These are phyloP conservation scores for Noctua pronuba DNA, from an alignment of 2,888 invertebrate species.

Conservation along the genomic window DNA sequence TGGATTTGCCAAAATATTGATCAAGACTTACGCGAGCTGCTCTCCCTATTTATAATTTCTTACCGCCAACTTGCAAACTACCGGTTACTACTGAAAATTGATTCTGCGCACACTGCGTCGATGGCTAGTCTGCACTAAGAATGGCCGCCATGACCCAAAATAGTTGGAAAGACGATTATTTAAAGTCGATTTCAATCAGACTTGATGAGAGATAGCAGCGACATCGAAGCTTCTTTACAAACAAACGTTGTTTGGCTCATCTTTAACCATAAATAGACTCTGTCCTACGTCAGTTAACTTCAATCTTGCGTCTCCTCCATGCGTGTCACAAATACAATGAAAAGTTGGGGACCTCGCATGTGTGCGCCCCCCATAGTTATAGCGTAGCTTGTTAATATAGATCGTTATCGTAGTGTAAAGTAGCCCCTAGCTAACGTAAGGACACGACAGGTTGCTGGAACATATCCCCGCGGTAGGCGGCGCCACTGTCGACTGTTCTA, in stretches of 20 bases:
- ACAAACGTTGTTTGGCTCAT: too few relatives aligned
- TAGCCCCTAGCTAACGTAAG: conserved; percentile 63
- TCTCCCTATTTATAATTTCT: background rate
- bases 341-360: conserved; percentile 35
- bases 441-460: conserved; percentile 71
- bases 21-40: background rate
- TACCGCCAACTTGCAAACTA: background rate
- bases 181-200: background rate
- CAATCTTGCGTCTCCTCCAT: conserved; percentile 12
- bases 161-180: background rate
- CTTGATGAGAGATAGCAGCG: background rate
- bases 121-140: background rate
- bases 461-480: conserved; percentile 75
- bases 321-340: conserved; percentile 45
- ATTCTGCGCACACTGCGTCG: background rate
- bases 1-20: background rate
- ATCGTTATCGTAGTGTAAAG: conserved; percentile 76
- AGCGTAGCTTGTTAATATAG: conserved; percentile 73
- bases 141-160: background rate
- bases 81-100: background rate
- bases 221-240: background rate
- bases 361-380: conserved; percentile 45
- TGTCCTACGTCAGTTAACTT: conserved; percentile 4
- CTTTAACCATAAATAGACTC: background rate
- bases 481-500: conserved; percentile 46